Evolutionary conservation across 2,797 vertebrate species (phyloP).

Genomic region (Crenuchus spilurus): DNA sequence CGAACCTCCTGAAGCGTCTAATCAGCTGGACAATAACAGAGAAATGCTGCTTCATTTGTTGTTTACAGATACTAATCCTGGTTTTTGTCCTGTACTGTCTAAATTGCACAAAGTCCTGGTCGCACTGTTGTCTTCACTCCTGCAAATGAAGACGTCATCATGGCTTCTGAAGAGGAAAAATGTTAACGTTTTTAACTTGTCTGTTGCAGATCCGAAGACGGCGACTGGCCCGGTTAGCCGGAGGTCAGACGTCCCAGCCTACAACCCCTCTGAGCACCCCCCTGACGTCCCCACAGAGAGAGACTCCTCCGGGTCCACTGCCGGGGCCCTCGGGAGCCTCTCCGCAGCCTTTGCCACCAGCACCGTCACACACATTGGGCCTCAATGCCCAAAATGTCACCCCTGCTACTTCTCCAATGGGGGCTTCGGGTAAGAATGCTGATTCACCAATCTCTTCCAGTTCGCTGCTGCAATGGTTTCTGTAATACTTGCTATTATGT

Average conservation of each 20-base stretch:
- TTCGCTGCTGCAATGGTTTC: neutral
- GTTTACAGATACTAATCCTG: too few species aligned
- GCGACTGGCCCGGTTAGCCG: conserved; percentile 92
- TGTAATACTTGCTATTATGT: neutral
- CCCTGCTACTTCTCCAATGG: conserved; percentile 96
- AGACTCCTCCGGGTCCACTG: conserved; percentile 92
- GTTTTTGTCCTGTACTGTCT: too few species aligned
- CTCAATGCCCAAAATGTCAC: conserved; percentile 91
- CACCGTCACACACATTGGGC: conserved; percentile 88
- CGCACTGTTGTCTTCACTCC: neutral
- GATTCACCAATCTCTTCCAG: neutral
- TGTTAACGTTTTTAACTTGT: conserved; percentile 3
- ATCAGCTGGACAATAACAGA: neutral
- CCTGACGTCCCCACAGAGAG: conserved; percentile 95
- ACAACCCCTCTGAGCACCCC: conserved; percentile 92
- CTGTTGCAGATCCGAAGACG: conserved; percentile 89
- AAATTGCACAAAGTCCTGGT: neutral
- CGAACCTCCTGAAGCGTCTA: neutral
- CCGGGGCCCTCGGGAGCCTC: conserved; percentile 83
- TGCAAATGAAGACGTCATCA: neutral
- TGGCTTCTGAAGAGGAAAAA: too few species aligned
- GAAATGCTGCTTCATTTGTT: neutral
- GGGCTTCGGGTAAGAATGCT: conserved; percentile 85
- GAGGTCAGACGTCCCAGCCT: conserved; percentile 93
- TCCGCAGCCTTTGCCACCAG: conserved; percentile 81